Evolutionary conservation across 2,797 vertebrate genomes (phyloP).

Genomic region (Pitangus sulphuratus): DNA sequence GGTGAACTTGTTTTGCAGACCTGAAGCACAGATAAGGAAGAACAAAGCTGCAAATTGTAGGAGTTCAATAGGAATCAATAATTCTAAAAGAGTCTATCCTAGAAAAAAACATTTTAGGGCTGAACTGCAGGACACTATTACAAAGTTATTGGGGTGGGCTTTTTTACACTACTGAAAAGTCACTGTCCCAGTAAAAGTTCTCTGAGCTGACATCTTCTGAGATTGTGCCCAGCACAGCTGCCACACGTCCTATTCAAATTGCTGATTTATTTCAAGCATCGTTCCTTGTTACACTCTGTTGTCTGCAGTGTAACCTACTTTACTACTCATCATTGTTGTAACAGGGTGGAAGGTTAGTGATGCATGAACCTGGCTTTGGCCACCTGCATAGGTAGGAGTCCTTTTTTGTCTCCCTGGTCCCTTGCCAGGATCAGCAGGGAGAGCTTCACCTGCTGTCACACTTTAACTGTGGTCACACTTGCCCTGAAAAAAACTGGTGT

Average conservation of each 20-base stretch:
- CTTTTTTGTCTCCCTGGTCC: neutral
- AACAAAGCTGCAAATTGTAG: neutral
- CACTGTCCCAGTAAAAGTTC: neutral
- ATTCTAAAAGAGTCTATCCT: neutral
- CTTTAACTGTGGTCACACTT: accelerated
- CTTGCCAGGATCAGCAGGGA: neutral
- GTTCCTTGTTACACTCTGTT: neutral
- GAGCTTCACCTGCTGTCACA: accelerated
- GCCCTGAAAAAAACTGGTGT: neutral
- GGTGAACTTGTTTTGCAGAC: neutral
- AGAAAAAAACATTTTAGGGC: neutral
- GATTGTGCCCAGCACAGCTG: neutral
- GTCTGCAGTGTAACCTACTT: neutral
- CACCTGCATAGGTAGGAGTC: neutral
- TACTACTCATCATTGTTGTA: accelerated
- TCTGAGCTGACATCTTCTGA: neutral
- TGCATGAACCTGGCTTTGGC: neutral
- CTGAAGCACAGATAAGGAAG: neutral
- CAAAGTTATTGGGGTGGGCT: neutral
- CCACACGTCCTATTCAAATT: neutral
- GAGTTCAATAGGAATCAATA: neutral
- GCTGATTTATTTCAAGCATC: neutral
- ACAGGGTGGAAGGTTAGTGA: neutral
- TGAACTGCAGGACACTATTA: neutral
- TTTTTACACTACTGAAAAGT: neutral